phyloP scores from a whole-genome alignment of 2,888 invertebrate genomes.

The Ischnus inquisitorius region DNA sequence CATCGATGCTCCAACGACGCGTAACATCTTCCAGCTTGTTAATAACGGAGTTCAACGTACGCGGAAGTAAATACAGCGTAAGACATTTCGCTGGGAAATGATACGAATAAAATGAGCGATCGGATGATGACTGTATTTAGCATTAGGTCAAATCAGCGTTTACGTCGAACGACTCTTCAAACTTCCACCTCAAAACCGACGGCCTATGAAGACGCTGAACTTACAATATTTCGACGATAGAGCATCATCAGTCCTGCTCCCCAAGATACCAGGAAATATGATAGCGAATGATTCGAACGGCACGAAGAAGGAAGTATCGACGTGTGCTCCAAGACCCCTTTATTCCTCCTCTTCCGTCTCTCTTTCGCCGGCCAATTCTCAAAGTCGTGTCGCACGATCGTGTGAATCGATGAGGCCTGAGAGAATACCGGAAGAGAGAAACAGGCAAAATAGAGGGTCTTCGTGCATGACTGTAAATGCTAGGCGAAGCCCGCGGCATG shows the following conservation, averaged over 20 bases:
- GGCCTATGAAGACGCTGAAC: background rate
- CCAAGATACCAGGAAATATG: slow-evolving; percentile 42
- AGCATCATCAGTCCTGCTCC: background rate
- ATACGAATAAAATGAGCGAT: background rate
- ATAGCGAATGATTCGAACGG: slow-evolving; percentile 26
- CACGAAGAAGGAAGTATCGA: slow-evolving; percentile 43
- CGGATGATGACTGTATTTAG: slow-evolving; percentile 2
- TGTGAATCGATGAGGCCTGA: slow-evolving; percentile 61
- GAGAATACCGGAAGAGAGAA: slow-evolving; percentile 63
- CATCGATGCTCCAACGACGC: slow-evolving; percentile 29
- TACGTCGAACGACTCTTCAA: background rate
- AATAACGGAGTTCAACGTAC: slow-evolving; percentile 34
- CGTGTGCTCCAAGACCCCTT: slow-evolving; percentile 18
- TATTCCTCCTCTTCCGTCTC: slow-evolving; percentile 13
- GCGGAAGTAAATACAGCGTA: slow-evolving; percentile 4
- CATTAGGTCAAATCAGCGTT: background rate
- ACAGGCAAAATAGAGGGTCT: slow-evolving; percentile 34
- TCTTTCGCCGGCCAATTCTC: slow-evolving; percentile 50
- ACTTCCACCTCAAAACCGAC: background rate
- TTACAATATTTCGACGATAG: slow-evolving; percentile 21
- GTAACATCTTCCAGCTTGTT: slow-evolving; percentile 30
- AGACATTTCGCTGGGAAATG: slow-evolving; percentile 2
- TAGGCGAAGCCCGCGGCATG: slow-evolving; percentile 37
- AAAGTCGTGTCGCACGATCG: slow-evolving; percentile 66
- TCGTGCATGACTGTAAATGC: slow-evolving; percentile 64